Base-by-base conservation (phyloP, 2,888 invertebrate genomes). In the Zygothrica quintamaculata region DNA sequence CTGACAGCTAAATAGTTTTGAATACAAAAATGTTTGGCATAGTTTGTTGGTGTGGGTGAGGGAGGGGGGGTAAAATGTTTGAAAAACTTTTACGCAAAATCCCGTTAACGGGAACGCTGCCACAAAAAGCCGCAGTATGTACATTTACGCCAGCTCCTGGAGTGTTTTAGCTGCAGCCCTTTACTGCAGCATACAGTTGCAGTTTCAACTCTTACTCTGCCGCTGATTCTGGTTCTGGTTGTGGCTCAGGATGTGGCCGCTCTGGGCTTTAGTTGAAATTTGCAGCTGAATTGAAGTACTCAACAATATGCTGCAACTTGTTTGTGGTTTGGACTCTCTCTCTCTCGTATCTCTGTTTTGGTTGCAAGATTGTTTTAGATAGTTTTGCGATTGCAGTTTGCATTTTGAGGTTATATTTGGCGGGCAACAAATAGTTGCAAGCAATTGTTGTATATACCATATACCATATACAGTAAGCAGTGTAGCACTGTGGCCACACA, bases 1-100 rank as follows among this genome's bases (percentile, higher is more conserved):
- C 80, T 84, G 87, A 80, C 87, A 80, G 80, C 77, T 67, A 86
- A 76, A 86, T 70, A 84, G 84, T 84, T 80, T 80, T 61, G 67
- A 76, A 72, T 84, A 77, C 87, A 64, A 77, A 81, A 81, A 87
- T 85, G 84, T 84, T 74, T 79, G 72, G 56, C 71, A 86, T 88
- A 84, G 84, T 87, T 82, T n/a, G n/a, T n/a, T n/a, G n/a, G n/a
- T n/a, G n/a, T n/a, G n/a, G n/a, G n/a, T n/a, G n/a, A n/a, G n/a
- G n/a, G n/a, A n/a, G n/a, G n/a, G n/a, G n/a, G n/a, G 46, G 66
- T 65, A 53, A 69, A 82, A 87, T 82, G 82, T 82, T 82, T 82
- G 62, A 52, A 77, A 82, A 84, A 87, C 52, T 87, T 84, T 74
- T 87, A 72, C 67, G 61, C 84, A 84, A 86, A 84, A 87, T 87